Base-by-base conservation (phyloP, 1,140 invertebrate genomes). In the Nomia melanderi region DNA sequence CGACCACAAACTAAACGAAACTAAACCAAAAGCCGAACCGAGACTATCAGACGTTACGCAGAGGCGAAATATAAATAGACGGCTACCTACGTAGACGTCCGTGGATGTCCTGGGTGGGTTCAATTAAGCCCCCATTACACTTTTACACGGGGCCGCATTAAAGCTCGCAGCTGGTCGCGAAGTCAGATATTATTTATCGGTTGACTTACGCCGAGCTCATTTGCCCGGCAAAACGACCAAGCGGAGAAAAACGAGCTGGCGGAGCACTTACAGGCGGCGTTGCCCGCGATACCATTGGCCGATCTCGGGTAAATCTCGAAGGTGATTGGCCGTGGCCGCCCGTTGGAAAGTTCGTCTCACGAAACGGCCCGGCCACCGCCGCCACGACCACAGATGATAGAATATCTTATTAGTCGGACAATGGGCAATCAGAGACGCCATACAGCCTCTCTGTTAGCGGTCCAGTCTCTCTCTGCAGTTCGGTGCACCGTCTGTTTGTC, bases 331-430 rank as follows among this genome's bases (percentile, higher is more conserved):
- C 63, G 65, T 59, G 59, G 64, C 56, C 41, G 60, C 66, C 71
- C 47, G 60, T 25, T 33, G 59, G 63, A 76, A 69, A 81, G 75
- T 78, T 81, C 81, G 78, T 82, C 81, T 74, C 67, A 54, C 66
- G 70, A 81, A 77, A 81, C 78, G 72, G 57, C 67, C n/a, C 75
- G 72, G 83, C 73, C 84, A 79, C 65, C 47, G 47, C 79, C 82
- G 82, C 70, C 84, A 78, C 83, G 80, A 77, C 80, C 80, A 78
- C 85, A 88, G 88, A 90, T 86, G 88, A 85, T 85, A 85, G 88
- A 91, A 91, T 91, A 90, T 90, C 90, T 91, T 91, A 91, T 91
- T 90, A 91, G 85, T 86, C 85, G 90, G 88, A 91, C 90, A 91
- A 91, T 91, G 88, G 88, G 89, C 90, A 91, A 91, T 91, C 90